Evolutionary conservation across 2,888 invertebrate species (phyloP).

Genomic region (Cyclophora albipunctata): DNA sequence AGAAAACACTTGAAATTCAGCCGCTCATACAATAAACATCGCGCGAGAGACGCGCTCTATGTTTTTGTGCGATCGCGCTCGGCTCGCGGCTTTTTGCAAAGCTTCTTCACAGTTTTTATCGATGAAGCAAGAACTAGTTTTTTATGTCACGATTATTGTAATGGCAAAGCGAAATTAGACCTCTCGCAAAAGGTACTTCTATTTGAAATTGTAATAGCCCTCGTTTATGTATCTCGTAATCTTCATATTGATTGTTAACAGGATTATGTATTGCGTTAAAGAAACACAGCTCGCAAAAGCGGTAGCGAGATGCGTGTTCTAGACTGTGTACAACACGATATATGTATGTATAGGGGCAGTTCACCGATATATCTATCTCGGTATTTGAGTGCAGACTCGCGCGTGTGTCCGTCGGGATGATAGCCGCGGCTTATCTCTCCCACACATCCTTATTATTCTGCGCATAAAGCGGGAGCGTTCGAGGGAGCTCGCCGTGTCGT

Average conservation of each 20-base stretch:
- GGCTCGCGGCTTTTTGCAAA: constrained; percentile 44
- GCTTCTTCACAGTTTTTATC: constrained; percentile 41
- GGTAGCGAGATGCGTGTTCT: too few relatives aligned
- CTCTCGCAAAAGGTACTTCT: not conserved
- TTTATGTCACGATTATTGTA: constrained; percentile 21
- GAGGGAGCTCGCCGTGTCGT: constrained; percentile 48
- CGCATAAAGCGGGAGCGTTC: constrained; percentile 67
- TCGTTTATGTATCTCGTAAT: not conserved
- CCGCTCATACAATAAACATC: constrained; percentile 72
- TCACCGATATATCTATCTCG: too few relatives aligned
- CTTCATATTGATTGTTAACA: not conserved
- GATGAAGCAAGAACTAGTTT: constrained; percentile 24
- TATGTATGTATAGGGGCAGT: too few relatives aligned
- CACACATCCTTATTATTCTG: constrained; percentile 50
- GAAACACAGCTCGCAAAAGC: too few relatives aligned
- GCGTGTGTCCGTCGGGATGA: constrained; percentile 19
- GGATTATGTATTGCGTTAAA: too few relatives aligned
- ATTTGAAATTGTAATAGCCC: not conserved
- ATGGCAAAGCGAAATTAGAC: constrained; percentile 12
- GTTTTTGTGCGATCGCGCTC: constrained; percentile 46
- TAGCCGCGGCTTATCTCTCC: constrained; percentile 19
- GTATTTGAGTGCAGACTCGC: constrained; percentile 4
- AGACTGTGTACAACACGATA: too few relatives aligned
- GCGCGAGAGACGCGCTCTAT: constrained; percentile 30
- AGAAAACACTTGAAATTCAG: constrained; percentile 69